phyloP scores from a whole-genome alignment of 2,888 invertebrate species.

The Drosophila neonasuta region DNA sequence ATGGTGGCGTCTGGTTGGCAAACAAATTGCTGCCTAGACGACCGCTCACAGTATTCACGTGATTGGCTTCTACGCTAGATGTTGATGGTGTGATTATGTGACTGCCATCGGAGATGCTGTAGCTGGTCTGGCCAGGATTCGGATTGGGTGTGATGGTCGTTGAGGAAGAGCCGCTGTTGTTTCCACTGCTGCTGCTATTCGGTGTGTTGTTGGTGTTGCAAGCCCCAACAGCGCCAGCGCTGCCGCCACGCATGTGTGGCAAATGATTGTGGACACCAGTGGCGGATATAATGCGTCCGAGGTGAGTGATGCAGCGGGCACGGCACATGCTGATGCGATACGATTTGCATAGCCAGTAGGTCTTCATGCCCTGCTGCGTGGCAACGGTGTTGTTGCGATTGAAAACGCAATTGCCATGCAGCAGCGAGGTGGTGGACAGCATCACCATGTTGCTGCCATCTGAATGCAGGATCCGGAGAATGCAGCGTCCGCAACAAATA shows the following conservation, averaged over 20 bases:
- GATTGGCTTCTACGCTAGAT: slow-evolving; percentile 37
- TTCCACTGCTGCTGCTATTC: slow-evolving; percentile 9
- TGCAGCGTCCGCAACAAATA: slow-evolving; percentile 58
- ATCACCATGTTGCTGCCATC: slow-evolving; percentile 82
- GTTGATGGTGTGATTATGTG: slow-evolving; percentile 24
- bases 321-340: slow-evolving; percentile 83
- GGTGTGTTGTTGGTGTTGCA: slow-evolving; percentile 17
- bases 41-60: slow-evolving; percentile 29
- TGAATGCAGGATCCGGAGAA: slow-evolving; percentile 40
- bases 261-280: slow-evolving; percentile 82
- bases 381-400: slow-evolving; percentile 83
- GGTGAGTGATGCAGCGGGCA: slow-evolving; percentile 82
- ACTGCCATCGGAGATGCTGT: slow-evolving; percentile 49
- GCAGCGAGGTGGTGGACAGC: slow-evolving; percentile 82
- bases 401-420: slow-evolving; percentile 82
- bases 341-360: slow-evolving; percentile 83
- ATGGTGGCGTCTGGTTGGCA: slow-evolving; percentile 50
- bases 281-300: slow-evolving; percentile 82
- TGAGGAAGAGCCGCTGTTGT: slow-evolving; percentile 3
- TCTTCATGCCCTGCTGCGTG: slow-evolving; percentile 83
- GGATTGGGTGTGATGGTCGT: slow-evolving; percentile 48
- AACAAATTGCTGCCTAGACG: slow-evolving; percentile 47
- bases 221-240: slow-evolving; percentile 18
- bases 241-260: slow-evolving; percentile 80
- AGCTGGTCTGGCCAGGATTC: slow-evolving; percentile 47